Percentiles rank a stretch among this genome's conserved stretches.
These are phyloP conservation scores for Emys orbicularis DNA, from an alignment of 2,797 vertebrate genomes.

Conservation along the genomic window DNA sequence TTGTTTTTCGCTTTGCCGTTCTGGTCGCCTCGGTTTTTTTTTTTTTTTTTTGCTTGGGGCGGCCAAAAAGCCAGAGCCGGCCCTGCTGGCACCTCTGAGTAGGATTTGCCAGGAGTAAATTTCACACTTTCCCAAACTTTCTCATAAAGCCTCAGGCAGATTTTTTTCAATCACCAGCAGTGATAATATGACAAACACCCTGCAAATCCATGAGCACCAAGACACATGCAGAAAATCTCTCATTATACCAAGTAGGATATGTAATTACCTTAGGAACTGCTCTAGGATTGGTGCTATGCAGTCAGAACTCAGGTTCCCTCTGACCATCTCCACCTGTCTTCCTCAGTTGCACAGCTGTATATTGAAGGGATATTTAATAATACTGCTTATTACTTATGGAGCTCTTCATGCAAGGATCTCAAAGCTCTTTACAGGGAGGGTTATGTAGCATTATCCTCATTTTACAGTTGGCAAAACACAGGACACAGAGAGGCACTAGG, in stretches of 20 bases:
- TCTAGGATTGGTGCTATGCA: neutral
- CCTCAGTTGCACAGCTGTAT: neutral
- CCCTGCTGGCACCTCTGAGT: neutral
- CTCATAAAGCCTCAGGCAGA: neutral
- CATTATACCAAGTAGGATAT: neutral
- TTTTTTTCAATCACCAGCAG: too few relatives aligned
- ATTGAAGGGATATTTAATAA: neutral
- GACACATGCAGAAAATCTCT: neutral
- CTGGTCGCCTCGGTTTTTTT: too few relatives aligned
- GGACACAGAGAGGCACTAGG: accelerated
- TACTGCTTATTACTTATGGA: neutral
- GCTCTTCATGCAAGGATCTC: neutral
- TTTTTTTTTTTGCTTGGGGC: too few relatives aligned
- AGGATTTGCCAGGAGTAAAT: neutral
- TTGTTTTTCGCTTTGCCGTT: too few relatives aligned
- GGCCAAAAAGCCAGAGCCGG: too few relatives aligned
- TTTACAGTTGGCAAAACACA: accelerated
- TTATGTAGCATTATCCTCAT: accelerated
- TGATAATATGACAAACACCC: too few relatives aligned
- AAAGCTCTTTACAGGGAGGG: neutral
- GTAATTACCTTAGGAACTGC: constrained; percentile 25
- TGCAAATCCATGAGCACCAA: neutral
- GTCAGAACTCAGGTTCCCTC: neutral
- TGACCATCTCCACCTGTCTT: neutral
- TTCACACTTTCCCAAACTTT: neutral